Percentiles rank a stretch among this genome's conserved stretches.
These are phyloP conservation scores for Alauda arvensis DNA, from an alignment of 2,797 vertebrate genomes.

Conservation along the genomic window DNA sequence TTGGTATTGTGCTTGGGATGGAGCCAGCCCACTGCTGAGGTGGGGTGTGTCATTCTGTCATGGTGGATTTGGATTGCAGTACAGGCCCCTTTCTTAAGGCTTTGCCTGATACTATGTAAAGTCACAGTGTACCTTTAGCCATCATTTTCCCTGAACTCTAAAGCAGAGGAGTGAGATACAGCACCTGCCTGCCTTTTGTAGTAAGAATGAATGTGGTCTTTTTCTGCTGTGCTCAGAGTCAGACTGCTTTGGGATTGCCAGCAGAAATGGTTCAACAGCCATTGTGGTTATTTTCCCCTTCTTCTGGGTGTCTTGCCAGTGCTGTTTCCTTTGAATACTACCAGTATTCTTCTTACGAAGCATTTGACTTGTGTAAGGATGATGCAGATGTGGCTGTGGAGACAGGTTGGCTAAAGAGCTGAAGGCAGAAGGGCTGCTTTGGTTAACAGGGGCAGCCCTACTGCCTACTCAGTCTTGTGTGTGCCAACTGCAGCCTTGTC, in stretches of 20 bases:
- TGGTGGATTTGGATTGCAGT: neutral
- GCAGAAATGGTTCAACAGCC: neutral
- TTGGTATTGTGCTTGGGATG: neutral
- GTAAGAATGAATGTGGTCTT: neutral
- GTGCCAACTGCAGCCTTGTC: neutral
- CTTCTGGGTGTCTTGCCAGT: neutral
- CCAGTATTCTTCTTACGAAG: neutral
- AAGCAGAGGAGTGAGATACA: neutral
- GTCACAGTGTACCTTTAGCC: neutral
- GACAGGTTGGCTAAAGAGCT: neutral
- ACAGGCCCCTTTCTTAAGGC: neutral
- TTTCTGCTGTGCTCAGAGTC: neutral
- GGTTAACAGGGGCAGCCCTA: neutral
- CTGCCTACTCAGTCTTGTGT: rapidly evolving
- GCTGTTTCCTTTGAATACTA: neutral
- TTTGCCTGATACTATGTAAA: neutral
- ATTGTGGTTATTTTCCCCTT: neutral
- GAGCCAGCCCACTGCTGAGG: neutral
- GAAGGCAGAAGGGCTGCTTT: neutral
- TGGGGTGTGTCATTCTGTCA: neutral
- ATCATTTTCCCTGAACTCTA: neutral
- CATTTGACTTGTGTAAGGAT: neutral
- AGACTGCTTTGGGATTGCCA: neutral
- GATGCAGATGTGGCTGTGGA: neutral
- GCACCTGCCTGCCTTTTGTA: neutral